Percentiles rank a stretch among this genome's conserved stretches.
Conservation (phyloP, 2,888 invertebrate species). For the Cataglyphis rosenhaueri region DNA sequence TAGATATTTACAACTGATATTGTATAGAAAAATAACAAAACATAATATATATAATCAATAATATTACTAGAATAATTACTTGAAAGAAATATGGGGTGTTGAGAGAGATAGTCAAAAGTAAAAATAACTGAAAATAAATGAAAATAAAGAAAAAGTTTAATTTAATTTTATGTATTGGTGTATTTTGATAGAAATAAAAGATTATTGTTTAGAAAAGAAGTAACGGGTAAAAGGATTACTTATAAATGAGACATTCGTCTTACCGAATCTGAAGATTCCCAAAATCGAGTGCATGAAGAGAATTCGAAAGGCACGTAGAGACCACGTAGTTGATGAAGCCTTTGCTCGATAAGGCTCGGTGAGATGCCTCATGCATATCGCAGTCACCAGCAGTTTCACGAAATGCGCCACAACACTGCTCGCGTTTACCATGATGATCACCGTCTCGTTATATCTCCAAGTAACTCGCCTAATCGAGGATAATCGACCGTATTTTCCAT, state of each 20-base stretch:
- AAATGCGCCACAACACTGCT: conserved; percentile 81
- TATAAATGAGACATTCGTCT: conserved; percentile 49
- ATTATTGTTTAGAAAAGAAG: background rate
- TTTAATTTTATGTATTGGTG: background rate
- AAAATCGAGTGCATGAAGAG: conserved; percentile 81
- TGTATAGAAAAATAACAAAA: background rate
- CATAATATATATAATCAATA: background rate
- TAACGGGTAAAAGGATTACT: background rate
- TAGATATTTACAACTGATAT: background rate
- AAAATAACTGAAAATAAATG: background rate
- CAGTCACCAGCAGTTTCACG: conserved; percentile 78
- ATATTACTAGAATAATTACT: background rate
- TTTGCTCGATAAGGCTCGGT: conserved; percentile 66
- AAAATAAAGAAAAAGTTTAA: background rate
- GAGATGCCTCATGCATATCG: conserved; percentile 79
- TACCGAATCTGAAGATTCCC: conserved; percentile 82
- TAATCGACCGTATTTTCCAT: conserved; percentile 5
- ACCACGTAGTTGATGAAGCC: conserved; percentile 76
- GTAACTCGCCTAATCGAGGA: background rate
- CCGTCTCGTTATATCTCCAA: conserved; percentile 21
- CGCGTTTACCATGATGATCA: conserved; percentile 81
- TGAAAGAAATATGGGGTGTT: background rate
- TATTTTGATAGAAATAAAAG: background rate
- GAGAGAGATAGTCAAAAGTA: background rate
- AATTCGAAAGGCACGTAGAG: conserved; percentile 81